Conservation (phyloP, 2,113 vertebrate genomes). For the Psilopogon haemacephalus region DNA sequence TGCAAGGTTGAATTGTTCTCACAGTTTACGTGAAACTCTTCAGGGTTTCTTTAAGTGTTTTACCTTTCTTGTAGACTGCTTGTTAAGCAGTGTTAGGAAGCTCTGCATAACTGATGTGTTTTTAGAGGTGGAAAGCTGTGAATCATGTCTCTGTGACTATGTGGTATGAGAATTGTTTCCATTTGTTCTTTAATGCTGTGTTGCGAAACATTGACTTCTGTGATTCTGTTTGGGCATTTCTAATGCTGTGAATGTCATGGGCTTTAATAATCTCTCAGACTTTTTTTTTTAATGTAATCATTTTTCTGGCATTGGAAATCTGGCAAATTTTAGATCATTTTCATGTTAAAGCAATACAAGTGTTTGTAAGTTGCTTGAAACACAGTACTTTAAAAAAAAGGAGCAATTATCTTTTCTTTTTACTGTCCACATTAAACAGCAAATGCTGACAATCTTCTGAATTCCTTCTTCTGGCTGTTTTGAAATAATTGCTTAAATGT, state of each 20-base stretch:
- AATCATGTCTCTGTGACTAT: neutral
- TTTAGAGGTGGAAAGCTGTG: neutral
- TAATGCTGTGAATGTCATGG: neutral
- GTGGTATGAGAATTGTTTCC: neutral
- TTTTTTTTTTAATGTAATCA: neutral
- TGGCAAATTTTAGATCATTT: slow-evolving; percentile 10
- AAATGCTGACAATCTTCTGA: slow-evolving; percentile 10
- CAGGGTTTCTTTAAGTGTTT: no score
- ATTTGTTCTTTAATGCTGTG: neutral
- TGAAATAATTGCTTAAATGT: slow-evolving; percentile 5
- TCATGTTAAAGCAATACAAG: slow-evolving; percentile 1
- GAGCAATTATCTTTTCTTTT: slow-evolving; percentile 4
- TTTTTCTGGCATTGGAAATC: slow-evolving; percentile 13
- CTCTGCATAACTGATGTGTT: neutral
- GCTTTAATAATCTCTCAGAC: neutral
- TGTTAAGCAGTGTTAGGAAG: neutral
- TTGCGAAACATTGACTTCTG: neutral
- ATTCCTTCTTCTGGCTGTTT: neutral
- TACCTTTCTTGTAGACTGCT: neutral
- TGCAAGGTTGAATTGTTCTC: neutral
- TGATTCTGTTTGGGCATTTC: neutral
- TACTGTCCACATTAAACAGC: neutral
- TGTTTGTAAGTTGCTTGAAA: slow-evolving; percentile 34
- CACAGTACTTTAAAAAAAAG: neutral
- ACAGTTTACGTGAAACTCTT: neutral